Base-by-base conservation (phyloP, 2,113 vertebrate genomes). In the Naja naja region DNA sequence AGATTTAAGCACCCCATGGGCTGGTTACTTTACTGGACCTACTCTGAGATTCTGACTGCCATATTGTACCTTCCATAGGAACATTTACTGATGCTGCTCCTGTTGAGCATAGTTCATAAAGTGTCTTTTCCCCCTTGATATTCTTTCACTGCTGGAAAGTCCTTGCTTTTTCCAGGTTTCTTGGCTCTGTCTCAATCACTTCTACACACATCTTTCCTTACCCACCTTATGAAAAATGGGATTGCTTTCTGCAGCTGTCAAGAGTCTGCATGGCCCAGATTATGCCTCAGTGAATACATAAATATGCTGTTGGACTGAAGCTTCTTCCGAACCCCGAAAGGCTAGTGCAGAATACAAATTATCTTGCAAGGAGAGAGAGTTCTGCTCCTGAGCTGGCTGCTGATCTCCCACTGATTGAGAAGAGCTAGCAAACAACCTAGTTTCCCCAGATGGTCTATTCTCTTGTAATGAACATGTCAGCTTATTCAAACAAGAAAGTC, bases 211-310 rank as follows among this genome's bases (percentile, higher is more conserved):
- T 11, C 69, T 87, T 91, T 94, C 34, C 11, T 88, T 89, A 90
- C 89, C 92, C 27, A 94, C 94, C 94, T 96, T 93, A 95, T 97
- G 97, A 97, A 97, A 97, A 97, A 97, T 97, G 96, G 95, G 93
- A 96, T 96, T 97, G 95, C 95, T 95, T 95, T 96, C 96, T 97
- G 96, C 96, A 97, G 96, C 96, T 97, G 96, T 97, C 97, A 97
- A 96, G 94, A 96, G 96, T 49, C 94, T 45, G 52, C 93, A 39
- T 91, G 95, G 94, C 91, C 0, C 10, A 52, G 94, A 58, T 90
- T 81, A 96, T 0, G 85, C 96, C 97, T 98, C 97, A 96, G 93
- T 97, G 97, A 97, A 96, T 96, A 96, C 94, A 96, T 96, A 97
- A 96, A 97, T 94, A 94, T 94, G 95, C 0, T 27, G 93, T 92